Percentiles rank a stretch among this genome's conserved stretches.
phyloP scores from a whole-genome alignment of 2,888 invertebrate genomes.

The Drosophila affinis region DNA sequence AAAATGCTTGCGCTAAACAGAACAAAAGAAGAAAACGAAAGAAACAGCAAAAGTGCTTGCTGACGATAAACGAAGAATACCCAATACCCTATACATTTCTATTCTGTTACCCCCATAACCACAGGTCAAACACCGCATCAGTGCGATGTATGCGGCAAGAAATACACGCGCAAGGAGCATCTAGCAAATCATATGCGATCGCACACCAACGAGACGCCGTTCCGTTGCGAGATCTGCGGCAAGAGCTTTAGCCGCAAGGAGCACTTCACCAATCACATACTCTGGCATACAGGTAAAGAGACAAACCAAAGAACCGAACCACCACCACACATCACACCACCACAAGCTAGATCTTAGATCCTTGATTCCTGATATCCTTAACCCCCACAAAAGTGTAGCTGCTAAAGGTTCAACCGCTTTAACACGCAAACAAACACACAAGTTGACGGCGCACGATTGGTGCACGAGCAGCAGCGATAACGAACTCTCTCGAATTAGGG shows the following conservation, averaged over 20 bases:
- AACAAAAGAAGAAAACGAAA: background rate
- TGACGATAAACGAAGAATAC: slow-evolving; percentile 28
- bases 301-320: slow-evolving; percentile 62
- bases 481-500: slow-evolving; percentile 51
- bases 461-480: slow-evolving; percentile 69
- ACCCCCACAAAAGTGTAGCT: background rate
- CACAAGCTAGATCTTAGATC: background rate
- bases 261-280: slow-evolving; percentile 94
- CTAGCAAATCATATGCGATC: slow-evolving; percentile 94
- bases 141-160: slow-evolving; percentile 94
- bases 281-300: slow-evolving; percentile 92
- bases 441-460: slow-evolving; percentile 36
- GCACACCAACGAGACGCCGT: slow-evolving; percentile 94
- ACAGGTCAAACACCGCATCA: slow-evolving; percentile 93
- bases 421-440: slow-evolving; percentile 26
- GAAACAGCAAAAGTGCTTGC: slow-evolving; percentile 31
- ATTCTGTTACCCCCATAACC: slow-evolving; percentile 58
- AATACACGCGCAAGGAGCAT: slow-evolving; percentile 95
- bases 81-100: slow-evolving; percentile 51
- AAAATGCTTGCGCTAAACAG: slow-evolving; percentile 45
- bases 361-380: background rate
- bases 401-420: background rate
- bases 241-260: slow-evolving; percentile 95
- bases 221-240: slow-evolving; percentile 93
- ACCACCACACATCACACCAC: background rate